Conservation (phyloP, 2,888 invertebrate genomes). For the Drosophila nr. fundita region DNA sequence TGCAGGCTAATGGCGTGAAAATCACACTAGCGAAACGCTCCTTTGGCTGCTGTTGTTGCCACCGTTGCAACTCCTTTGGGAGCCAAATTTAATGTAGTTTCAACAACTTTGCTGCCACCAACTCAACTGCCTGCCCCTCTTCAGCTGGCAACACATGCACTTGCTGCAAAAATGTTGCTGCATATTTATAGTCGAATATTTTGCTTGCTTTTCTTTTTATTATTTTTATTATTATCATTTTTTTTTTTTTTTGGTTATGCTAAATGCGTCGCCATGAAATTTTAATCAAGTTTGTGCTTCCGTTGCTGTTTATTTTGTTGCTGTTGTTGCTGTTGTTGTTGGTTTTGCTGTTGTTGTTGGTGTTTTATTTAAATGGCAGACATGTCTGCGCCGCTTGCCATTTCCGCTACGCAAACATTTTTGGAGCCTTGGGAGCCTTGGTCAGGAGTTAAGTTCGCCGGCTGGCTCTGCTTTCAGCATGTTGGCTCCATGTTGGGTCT, state of each 20-base stretch:
- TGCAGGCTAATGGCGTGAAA: slow-evolving; percentile 45
- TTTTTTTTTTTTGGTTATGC: slow-evolving; percentile 23
- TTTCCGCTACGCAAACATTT: slow-evolving; percentile 60
- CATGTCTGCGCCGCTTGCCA: slow-evolving; percentile 74
- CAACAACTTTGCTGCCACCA: slow-evolving; percentile 47
- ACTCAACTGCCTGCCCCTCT: not conserved
- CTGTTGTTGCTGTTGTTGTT: slow-evolving; percentile 26
- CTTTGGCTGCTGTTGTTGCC: not conserved
- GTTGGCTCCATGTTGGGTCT: not conserved
- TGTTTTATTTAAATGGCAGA: slow-evolving; percentile 62
- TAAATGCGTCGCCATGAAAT: slow-evolving; percentile 76
- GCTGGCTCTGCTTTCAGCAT: slow-evolving; percentile 1
- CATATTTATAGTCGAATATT: slow-evolving; percentile 37
- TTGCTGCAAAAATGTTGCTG: slow-evolving; percentile 39
- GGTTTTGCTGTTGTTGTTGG: slow-evolving; percentile 21
- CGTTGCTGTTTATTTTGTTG: slow-evolving; percentile 36
- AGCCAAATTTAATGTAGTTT: slow-evolving; percentile 65
- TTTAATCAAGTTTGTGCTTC: slow-evolving; percentile 75
- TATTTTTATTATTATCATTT: not conserved
- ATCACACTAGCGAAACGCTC: slow-evolving; percentile 13
- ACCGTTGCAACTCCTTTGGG: slow-evolving; percentile 29
- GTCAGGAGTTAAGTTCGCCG: slow-evolving; percentile 12
- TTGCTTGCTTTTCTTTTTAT: slow-evolving; percentile 4
- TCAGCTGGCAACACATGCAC: slow-evolving; percentile 23
- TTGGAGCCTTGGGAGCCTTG: slow-evolving; percentile 42